These are phyloP conservation scores for Columbina picui DNA, from an alignment of 2,113 vertebrate species.

Conservation along the genomic window DNA sequence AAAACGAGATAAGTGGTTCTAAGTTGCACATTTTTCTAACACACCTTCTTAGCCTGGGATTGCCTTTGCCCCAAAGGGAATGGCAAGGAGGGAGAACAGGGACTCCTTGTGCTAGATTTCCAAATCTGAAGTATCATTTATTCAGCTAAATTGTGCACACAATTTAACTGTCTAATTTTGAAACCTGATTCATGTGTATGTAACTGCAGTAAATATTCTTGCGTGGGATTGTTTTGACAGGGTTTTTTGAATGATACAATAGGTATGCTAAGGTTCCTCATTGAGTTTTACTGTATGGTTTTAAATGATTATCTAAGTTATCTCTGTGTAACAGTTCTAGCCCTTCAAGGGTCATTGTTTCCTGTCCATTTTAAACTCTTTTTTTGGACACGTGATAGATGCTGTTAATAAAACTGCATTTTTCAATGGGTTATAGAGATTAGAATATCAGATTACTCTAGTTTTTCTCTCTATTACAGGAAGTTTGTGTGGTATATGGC, in stretches of 20 bases:
- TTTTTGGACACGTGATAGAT: neutral
- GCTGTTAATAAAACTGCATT: slow-evolving; percentile 2
- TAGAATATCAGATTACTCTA: neutral
- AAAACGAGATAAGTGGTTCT: neutral
- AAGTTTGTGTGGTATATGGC: slow-evolving; percentile 10
- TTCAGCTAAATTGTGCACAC: neutral
- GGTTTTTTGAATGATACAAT: neutral
- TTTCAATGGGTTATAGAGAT: slow-evolving; percentile 27
- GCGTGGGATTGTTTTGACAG: neutral
- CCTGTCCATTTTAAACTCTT: neutral
- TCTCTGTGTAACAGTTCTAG: neutral
- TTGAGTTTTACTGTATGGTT: neutral
- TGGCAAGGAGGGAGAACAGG: neutral
- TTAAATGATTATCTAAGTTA: neutral
- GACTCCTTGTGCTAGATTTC: neutral
- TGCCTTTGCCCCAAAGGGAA: fast-evolving
- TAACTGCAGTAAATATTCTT: neutral
- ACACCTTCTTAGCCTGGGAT: neutral
- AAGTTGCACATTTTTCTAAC: neutral
- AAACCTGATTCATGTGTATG: neutral
- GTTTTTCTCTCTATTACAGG: neutral
- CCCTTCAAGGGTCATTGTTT: neutral
- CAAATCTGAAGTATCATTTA: neutral
- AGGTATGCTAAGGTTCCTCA: neutral
- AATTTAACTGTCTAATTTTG: neutral